Evolutionary conservation across 2,113 vertebrate genomes (phyloP).

Genomic region (Ictalurus furcatus): DNA sequence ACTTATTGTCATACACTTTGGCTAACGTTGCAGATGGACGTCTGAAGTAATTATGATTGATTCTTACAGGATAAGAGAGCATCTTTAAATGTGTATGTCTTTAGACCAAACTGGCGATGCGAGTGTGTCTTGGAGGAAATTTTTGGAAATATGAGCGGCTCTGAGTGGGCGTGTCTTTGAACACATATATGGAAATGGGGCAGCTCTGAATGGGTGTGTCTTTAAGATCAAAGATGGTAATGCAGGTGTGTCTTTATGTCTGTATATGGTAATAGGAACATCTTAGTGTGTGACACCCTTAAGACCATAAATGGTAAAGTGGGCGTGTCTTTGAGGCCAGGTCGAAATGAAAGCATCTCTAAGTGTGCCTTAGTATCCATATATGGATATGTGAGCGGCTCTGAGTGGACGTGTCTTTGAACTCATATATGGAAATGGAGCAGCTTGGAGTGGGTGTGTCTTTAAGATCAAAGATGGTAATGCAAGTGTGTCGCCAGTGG

Average conservation of each 20-base stretch:
- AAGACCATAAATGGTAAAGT: neutral
- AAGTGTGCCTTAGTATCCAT: neutral
- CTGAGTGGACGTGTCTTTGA: neutral
- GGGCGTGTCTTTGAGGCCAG: neutral
- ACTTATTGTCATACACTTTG: neutral
- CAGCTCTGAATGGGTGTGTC: neutral
- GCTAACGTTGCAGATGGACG: neutral
- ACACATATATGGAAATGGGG: neutral
- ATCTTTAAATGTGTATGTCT: neutral
- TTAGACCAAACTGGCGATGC: neutral
- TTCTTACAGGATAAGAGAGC: neutral
- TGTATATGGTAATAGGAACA: neutral
- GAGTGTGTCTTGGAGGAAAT: neutral
- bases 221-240: neutral
- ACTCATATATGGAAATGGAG: neutral
- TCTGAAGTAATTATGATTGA: neutral
- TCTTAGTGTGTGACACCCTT: neutral
- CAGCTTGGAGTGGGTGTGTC: neutral
- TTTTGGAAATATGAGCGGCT: neutral
- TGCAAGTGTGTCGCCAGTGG: neutral
- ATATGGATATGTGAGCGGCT: neutral
- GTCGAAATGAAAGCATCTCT: neutral
- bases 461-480: neutral
- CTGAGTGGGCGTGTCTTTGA: neutral
- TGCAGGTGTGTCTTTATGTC: neutral